Base-by-base conservation (phyloP, 1,140 invertebrate species). In the Lethocerus indicus region DNA sequence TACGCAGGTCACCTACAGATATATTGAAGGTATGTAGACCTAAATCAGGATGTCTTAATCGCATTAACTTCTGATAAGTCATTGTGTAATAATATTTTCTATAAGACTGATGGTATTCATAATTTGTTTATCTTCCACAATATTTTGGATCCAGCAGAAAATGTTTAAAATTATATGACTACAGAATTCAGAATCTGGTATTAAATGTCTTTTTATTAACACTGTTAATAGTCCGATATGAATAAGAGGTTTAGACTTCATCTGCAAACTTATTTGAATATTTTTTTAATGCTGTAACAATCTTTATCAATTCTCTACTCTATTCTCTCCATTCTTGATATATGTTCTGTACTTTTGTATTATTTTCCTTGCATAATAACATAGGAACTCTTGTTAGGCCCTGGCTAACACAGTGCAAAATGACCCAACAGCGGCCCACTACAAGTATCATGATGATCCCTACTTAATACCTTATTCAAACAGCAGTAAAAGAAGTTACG, bases 391-490 rank as follows among this genome's bases (percentile, higher is more conserved):
- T 16, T 21, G 7, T 12, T 24, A 83, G 68, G 85, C 85, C 7
- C 65, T 90, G 53, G 76, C 82, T 27, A 72, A 69, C 51, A 87
- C 83, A 2, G 72, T 88, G 18, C 69, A 71, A 26, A 64, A 72
- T 24, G 87, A 92, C 67, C 69, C 72, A 26, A 86, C 80, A 16
- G 84, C 81, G n/a, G 67, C 84, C 20, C 79, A 86, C 63, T 92
- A 86, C 61, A 86, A 84, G 62, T 93, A 78, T 63, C 79, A 87
- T 59, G 88, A 94, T 73, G 90, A 94, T 68, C 88, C 89, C 4
- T 91, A 72, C 63, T 67, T 93, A 2, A 81, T 82, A 56, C 89
- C 89, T n/a, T 62, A 68, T 40, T 85, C 81, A n/a, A 82, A 79
- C 64, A 59, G 67, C 36, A 63, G 71, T 4, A 83, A 89, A 65